These are phyloP conservation scores for Gryllus longicercus DNA, from an alignment of 2,888 invertebrate species.

Conservation along the genomic window DNA sequence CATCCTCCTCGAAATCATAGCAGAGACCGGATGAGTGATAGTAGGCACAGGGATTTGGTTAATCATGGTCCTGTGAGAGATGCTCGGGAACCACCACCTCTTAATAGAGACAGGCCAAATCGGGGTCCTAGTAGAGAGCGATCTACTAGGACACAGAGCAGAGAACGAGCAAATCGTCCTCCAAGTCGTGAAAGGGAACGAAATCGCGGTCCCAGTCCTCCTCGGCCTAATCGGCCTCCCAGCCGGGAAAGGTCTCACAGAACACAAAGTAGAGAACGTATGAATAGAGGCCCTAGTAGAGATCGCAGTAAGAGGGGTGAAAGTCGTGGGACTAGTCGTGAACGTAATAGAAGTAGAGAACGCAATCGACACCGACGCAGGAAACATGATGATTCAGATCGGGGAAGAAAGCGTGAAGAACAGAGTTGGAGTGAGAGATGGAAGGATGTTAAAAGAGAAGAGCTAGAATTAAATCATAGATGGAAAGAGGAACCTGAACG, in stretches of 20 bases:
- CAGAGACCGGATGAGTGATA: conserved; percentile 46
- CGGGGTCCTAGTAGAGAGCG: conserved; percentile 23
- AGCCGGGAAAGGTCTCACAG: conserved; percentile 38
- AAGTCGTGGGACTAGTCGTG: conserved; percentile 19
- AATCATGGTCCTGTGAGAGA: not conserved
- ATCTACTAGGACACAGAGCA: conserved; percentile 8
- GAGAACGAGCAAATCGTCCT: not conserved
- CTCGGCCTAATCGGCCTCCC: conserved; percentile 40
- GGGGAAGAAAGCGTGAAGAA: not conserved
- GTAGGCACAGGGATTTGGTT: not conserved
- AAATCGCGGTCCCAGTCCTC: conserved; percentile 24
- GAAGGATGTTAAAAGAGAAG: not conserved
- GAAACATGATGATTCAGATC: conserved; percentile 4
- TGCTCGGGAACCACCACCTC: not conserved
- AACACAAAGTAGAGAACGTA: conserved; percentile 31
- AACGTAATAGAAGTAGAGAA: conserved; percentile 42
- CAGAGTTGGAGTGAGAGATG: conserved; percentile 7
- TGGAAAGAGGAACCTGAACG: conserved; percentile 18
- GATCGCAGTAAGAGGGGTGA: conserved; percentile 27
- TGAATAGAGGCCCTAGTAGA: conserved; percentile 24
- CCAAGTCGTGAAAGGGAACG: conserved; percentile 19
- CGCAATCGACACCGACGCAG: conserved; percentile 45
- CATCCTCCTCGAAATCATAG: conserved; percentile 38
- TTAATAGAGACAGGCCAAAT: conserved; percentile 18
- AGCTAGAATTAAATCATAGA: conserved; percentile 4